These are phyloP conservation scores for Drosophila mimica DNA, from an alignment of 2,888 invertebrate species.

Conservation along the genomic window DNA sequence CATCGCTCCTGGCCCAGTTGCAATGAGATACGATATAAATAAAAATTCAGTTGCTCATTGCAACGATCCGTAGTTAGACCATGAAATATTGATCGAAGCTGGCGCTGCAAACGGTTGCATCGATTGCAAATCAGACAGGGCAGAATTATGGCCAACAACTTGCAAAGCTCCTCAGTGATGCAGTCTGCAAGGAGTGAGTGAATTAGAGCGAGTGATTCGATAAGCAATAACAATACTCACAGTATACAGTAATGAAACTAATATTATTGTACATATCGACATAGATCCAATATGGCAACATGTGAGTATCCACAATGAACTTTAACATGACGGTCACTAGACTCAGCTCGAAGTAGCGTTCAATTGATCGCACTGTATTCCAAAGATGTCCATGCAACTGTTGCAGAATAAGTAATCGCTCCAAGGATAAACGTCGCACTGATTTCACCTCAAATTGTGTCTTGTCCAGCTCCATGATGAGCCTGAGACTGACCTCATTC, in stretches of 20 bases:
- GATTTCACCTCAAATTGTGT: slow-evolving; percentile 36
- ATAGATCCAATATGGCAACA: slow-evolving; percentile 73
- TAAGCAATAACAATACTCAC: slow-evolving; percentile 34
- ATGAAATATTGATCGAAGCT: slow-evolving; percentile 48
- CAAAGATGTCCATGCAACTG: slow-evolving; percentile 70
- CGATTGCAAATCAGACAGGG: slow-evolving; percentile 67
- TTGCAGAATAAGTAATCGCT: slow-evolving; percentile 50
- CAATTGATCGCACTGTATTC: slow-evolving; percentile 55
- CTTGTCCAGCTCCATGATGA: slow-evolving; percentile 50
- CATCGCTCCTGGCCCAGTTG: slow-evolving; percentile 72
- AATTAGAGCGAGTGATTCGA: background rate
- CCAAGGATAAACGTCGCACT: slow-evolving; percentile 26
- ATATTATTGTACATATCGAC: slow-evolving; percentile 12
- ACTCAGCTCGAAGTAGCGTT: slow-evolving; percentile 67
- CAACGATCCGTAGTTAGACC: slow-evolving; percentile 47
- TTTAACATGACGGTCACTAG: slow-evolving; percentile 63
- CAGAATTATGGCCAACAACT: slow-evolving; percentile 51
- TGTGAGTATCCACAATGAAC: slow-evolving; percentile 63
- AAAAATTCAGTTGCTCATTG: slow-evolving; percentile 48
- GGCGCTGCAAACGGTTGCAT: slow-evolving; percentile 59
- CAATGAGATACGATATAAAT: slow-evolving; percentile 53
- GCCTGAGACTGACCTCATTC: slow-evolving; percentile 3
- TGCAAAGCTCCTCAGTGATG: slow-evolving; percentile 43
- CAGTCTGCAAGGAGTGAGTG: slow-evolving; percentile 44
- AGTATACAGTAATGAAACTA: slow-evolving; percentile 8